Conservation (phyloP, 2,113 vertebrate genomes). For the Aspidoscelis tigris region DNA sequence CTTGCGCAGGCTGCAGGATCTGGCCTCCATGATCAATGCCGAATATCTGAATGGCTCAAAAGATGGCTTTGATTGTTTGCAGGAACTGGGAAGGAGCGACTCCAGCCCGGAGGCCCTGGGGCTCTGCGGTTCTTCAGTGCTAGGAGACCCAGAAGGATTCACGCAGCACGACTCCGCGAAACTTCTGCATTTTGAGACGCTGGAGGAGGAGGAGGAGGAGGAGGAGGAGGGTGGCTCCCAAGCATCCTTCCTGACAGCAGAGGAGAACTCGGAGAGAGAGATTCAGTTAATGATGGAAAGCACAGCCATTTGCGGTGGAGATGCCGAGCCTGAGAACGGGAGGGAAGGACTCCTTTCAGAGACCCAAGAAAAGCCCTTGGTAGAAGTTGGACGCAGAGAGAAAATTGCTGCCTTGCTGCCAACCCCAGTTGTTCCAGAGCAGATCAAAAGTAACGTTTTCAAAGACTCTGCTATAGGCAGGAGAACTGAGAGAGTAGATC, state of each 20-base stretch:
- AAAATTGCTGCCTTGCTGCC: constrained; percentile 62
- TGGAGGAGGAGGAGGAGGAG: constrained; percentile 57
- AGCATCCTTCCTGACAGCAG: constrained; percentile 56
- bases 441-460: constrained; percentile 60
- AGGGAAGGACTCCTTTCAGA: constrained; percentile 55
- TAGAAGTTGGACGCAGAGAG: constrained; percentile 60
- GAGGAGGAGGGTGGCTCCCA: constrained; percentile 61
- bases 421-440: constrained; percentile 58
- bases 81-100: constrained; percentile 71
- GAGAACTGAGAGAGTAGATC: constrained; percentile 58
- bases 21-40: constrained; percentile 89
- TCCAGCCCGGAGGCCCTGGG: constrained; percentile 66
- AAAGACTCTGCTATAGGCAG: constrained; percentile 54
- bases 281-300: constrained; percentile 65
- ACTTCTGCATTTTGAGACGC: constrained; percentile 67
- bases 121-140: constrained; percentile 65
- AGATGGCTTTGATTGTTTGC: constrained; percentile 74
- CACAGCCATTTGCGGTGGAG: constrained; percentile 61
- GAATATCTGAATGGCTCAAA: constrained; percentile 77
- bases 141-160: constrained; percentile 53
- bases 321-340: constrained; percentile 63
- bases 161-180: constrained; percentile 30
- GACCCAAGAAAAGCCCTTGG: constrained; percentile 62
- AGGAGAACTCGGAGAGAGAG: constrained; percentile 64
- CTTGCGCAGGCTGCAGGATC: constrained; percentile 85